These are phyloP conservation scores for Tuta absoluta DNA, from an alignment of 2,888 invertebrate genomes.

Conservation along the genomic window DNA sequence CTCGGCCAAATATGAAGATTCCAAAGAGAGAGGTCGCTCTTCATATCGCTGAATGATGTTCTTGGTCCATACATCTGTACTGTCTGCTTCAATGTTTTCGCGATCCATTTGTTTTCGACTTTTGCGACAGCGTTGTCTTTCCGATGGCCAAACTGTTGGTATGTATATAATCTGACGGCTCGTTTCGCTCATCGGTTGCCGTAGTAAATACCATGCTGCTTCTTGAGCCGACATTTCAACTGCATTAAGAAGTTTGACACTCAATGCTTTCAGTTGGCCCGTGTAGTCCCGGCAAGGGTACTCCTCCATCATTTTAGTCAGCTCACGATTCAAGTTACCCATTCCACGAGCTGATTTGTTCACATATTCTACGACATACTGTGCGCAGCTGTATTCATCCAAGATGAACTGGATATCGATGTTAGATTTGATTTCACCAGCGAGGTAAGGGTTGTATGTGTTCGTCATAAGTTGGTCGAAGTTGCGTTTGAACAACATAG, in stretches of 20 bases:
- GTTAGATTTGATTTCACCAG: conserved; percentile 44
- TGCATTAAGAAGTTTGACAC: conserved; percentile 47
- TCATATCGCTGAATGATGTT: conserved; percentile 45
- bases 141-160: conserved; percentile 54
- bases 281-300: conserved; percentile 40
- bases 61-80: conserved; percentile 46
- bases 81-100: conserved; percentile 40
- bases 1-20: conserved; percentile 41
- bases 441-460: conserved; percentile 52
- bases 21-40: conserved; percentile 41
- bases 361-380: conserved; percentile 54
- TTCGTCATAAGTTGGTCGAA: conserved; percentile 49
- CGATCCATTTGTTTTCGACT: conserved; percentile 43
- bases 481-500: conserved; percentile 47
- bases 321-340: conserved; percentile 47
- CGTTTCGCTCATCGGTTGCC: conserved; percentile 57
- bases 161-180: conserved; percentile 49
- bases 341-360: conserved; percentile 54
- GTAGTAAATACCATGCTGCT: conserved; percentile 64
- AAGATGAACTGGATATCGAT: conserved; percentile 46
- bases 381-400: conserved; percentile 47
- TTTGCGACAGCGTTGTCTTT: conserved; percentile 48
- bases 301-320: conserved; percentile 44
- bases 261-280: conserved; percentile 37
- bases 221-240: conserved; percentile 60